These are phyloP conservation scores for Callyntrura guangdongensis DNA, from an alignment of 2,888 invertebrate species.

Conservation along the genomic window DNA sequence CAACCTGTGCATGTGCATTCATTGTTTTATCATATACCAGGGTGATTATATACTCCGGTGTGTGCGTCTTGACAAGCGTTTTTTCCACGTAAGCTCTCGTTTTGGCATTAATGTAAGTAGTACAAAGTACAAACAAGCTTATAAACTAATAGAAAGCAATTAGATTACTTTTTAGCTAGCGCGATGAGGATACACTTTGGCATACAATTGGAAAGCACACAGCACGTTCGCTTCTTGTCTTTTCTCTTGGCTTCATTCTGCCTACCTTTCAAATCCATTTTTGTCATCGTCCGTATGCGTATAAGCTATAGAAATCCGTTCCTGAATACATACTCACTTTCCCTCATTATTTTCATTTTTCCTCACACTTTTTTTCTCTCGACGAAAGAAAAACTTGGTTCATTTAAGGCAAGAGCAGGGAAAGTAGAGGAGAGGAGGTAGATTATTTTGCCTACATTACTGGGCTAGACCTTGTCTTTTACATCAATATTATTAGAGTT, in stretches of 20 bases:
- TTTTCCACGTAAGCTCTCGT: constrained; percentile 29
- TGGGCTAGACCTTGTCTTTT: no score
- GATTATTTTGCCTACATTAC: neutral
- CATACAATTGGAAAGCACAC: neutral
- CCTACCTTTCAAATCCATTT: constrained; percentile 64
- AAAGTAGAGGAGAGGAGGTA: neutral
- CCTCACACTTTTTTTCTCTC: constrained; percentile 48
- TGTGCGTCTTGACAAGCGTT: constrained; percentile 29
- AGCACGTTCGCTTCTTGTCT: neutral
- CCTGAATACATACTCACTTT: neutral
- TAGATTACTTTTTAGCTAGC: constrained; percentile 72
- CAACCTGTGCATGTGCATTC: neutral
- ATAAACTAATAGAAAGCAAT: constrained; percentile 79
- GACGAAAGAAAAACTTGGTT: constrained; percentile 60
- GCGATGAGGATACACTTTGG: constrained; percentile 11
- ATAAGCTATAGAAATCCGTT: neutral
- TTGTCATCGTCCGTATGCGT: constrained; percentile 51
- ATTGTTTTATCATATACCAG: constrained; percentile 36
- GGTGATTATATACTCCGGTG: constrained; percentile 22
- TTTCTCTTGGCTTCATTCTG: constrained; percentile 5
- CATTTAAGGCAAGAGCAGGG: constrained; percentile 61
- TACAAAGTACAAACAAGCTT: constrained; percentile 79
- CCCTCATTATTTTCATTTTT: constrained; percentile 74
- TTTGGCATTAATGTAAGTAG: constrained; percentile 65
- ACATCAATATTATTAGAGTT: no score